Base-by-base conservation (phyloP, 2,113 vertebrate genomes). In the Zonotrichia leucophrys region DNA sequence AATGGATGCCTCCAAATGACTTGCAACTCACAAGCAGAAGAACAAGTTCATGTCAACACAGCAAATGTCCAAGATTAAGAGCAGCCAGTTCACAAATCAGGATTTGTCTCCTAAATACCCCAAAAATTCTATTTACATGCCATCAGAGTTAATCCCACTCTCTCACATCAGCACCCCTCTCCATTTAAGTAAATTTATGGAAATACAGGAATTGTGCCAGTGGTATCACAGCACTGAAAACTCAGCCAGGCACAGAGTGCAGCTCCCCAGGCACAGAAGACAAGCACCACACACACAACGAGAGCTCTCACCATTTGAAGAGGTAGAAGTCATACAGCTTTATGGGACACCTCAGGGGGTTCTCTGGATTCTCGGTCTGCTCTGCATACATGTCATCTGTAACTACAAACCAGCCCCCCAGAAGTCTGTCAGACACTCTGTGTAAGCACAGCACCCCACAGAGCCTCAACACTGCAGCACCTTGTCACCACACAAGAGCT, bases 301-400 rank as follows among this genome's bases (percentile, higher is more conserved):
- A 60, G 52, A 55, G 66, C 37, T 94, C 99, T 98, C 96, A 99
- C 99, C 99, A 99, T 99, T 99, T 99, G 97, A 99, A 99, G 98
- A 99, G 99, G 98, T 99, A 99, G 98, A 99, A 99, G 97, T 99
- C 99, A 62, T 99, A 99, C 89, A 99, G 99, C 98, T 99, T 99
- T 97, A 99, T 99, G 70, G 99, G 99, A 96, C 99, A 99, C 76
- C 99, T 98, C 96, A 99, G 98, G 24, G 99, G 99, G 95, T 99
- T 99, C 95, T 99, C 99, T 35, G 99, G 98, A 97, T 99, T 99
- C 96, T 99, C 99, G 0, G 98, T 98, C 97, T 99, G 99, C 95
- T 99, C 99, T 79, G 99, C 99, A 64, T 99, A 99, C 99, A 99
- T 99, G 96, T 99, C 99, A 97, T 99, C 99, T 66, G 98, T 98